Base-by-base conservation (phyloP, 2,113 vertebrate genomes). In the Rissa tridactyla region DNA sequence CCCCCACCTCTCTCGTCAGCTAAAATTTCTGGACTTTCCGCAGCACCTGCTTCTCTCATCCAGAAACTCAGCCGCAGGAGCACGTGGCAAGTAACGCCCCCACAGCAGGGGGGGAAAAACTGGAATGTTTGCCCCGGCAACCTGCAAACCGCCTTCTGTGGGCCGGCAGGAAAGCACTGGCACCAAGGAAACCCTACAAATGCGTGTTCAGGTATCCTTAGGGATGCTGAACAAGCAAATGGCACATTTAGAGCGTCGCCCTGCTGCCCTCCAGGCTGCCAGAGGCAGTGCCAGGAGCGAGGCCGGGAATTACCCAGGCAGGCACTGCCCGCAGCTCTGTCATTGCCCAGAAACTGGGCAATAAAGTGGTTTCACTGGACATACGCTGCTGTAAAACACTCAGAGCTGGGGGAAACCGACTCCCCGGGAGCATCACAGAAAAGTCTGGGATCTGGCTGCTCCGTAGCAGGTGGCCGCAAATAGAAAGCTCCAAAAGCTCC, bases 11-110 rank as follows among this genome's bases (percentile, higher is more conserved):
- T 55, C 9, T 11, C 9, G 0, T 65, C 40, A 65, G 9, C 27
- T 49, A 94, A 92, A 96, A 94, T 73, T 93, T 91, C 70, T 66
- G 96, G 97, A 84, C 96, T 97, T 97, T 96, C 96, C 96, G 0
- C 55, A 47, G 42, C 46, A 51, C 26, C 29, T 47, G 58, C 18
- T 91, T 68, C 42, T 86, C 55, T 96, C 95, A 94, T 97, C 49
- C 36, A 95, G 97, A 96, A 97, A 97, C 95, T 96, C 0, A 0
- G 42, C 70, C 2, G 1, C 1, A 0, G 27, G 72, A 73, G 51
- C 46, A 6, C 0, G 5, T 52, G 75, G 65, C 47, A 60, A 61
- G 23, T 7, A 52, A 64, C 0, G 0, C 11, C n/a, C 15, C 1
- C 3, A 2, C 30, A 21, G 38, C 2, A 7, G 15, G 18, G 19